A percentile compares a stretch with the other conserved stretches of the same genome.
Conservation (phyloP, 1,140 invertebrate genomes). For the Drosophila tsacasi region DNA sequence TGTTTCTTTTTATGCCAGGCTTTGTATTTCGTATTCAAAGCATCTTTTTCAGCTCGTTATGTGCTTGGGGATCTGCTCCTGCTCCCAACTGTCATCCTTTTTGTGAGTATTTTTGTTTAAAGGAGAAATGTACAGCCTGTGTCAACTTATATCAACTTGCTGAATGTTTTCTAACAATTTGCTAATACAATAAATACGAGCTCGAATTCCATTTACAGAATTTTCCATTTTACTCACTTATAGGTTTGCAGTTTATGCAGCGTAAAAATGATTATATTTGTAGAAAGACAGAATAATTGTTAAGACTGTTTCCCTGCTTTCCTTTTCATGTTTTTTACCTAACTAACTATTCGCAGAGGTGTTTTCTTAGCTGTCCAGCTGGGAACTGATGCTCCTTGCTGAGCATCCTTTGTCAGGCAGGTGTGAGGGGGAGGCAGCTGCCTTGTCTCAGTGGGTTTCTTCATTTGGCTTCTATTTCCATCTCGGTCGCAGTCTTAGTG, state of each 20-base stretch:
- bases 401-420: constrained; percentile 36
- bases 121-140: constrained; percentile 7
- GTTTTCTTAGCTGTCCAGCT: constrained; percentile 11
- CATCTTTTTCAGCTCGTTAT: constrained; percentile 64
- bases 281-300: background rate
- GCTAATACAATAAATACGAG: constrained; percentile 24
- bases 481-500: constrained; percentile 39
- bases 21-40: constrained; percentile 60
- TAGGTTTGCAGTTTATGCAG: too few relatives aligned
- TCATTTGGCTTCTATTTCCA: constrained; percentile 49
- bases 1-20: constrained; percentile 36
- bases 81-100: constrained; percentile 22
- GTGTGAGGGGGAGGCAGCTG: constrained; percentile 1
- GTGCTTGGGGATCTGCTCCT: constrained; percentile 32
- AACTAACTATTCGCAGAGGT: background rate
- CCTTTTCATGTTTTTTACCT: background rate
- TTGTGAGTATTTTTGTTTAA: constrained; percentile 11
- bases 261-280: background rate
- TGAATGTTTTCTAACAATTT: constrained; percentile 12
- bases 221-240: background rate
- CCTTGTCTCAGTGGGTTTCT: constrained; percentile 36
- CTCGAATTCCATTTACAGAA: background rate
- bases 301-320: background rate
- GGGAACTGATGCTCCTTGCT: background rate
- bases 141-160: constrained; percentile 34